Percentiles rank a stretch among this genome's conserved stretches.
These are phyloP conservation scores for Seriola rivoliana DNA, from an alignment of 2,113 vertebrate species.

Conservation along the genomic window DNA sequence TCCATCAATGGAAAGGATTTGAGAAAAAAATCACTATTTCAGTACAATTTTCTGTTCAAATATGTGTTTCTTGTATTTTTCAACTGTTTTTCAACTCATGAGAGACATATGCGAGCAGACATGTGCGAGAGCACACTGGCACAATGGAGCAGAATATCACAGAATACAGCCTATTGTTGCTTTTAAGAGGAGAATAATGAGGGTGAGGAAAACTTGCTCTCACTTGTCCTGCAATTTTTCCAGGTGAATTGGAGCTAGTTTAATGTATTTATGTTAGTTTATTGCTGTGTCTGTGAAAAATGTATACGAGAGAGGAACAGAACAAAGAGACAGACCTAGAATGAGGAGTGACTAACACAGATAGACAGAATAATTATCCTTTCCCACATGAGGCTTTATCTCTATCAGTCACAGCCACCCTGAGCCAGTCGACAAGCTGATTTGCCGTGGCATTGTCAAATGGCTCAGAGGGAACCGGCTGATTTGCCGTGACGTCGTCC, in stretches of 20 bases:
- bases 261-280: neutral
- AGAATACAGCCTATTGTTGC: conserved; percentile 6
- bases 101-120: neutral
- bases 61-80: neutral
- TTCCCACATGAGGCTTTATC: conserved; percentile 41
- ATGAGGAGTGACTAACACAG: conserved; percentile 56
- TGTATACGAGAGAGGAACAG: neutral
- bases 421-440: conserved; percentile 61
- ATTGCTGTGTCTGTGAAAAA: neutral
- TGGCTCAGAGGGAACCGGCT: conserved; percentile 34
- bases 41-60: neutral
- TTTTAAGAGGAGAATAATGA: conserved; percentile 13
- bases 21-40: neutral
- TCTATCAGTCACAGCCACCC: conserved; percentile 67
- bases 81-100: neutral
- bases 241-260: conserved; percentile 8
- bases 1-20: neutral
- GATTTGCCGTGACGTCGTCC: conserved; percentile 61
- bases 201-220: neutral
- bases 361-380: conserved; percentile 73
- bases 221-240: neutral
- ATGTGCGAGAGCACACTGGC: neutral
- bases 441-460: conserved; percentile 58
- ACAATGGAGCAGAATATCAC: neutral
- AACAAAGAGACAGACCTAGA: conserved; percentile 22